phyloP scores from a whole-genome alignment of 2,113 vertebrate genomes.

The Scomber colias region DNA sequence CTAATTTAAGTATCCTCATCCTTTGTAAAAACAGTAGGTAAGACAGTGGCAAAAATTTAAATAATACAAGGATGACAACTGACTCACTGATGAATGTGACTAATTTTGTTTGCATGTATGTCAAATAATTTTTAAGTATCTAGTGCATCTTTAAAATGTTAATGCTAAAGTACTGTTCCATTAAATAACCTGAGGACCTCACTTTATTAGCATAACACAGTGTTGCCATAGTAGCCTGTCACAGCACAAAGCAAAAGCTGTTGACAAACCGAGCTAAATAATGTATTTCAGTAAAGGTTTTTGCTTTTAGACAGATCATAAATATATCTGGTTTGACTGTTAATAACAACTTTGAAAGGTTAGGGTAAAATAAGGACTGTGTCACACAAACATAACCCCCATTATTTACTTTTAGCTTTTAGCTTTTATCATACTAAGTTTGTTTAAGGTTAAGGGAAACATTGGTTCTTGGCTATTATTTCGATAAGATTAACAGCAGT shows the following conservation, averaged over 20 bases:
- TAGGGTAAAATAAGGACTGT: neutral
- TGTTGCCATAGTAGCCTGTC: conserved; percentile 33
- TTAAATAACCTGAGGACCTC: conserved; percentile 1
- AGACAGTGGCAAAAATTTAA: neutral
- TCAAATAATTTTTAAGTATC: neutral
- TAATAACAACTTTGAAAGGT: neutral
- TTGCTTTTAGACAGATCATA: neutral
- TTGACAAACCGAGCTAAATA: conserved; percentile 2
- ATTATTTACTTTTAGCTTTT: neutral
- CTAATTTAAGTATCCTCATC: neutral
- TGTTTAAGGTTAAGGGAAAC: neutral
- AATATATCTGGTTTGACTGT: neutral
- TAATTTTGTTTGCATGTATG: neutral
- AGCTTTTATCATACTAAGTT: neutral
- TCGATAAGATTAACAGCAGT: neutral
- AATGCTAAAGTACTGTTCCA: neutral
- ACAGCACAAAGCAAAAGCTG: conserved; percentile 1
- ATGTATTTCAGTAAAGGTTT: neutral
- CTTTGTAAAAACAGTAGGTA: neutral
- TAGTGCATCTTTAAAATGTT: neutral
- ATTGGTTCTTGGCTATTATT: neutral
- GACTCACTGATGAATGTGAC: neutral
- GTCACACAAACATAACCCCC: neutral
- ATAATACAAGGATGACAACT: neutral
- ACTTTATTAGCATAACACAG: conserved; percentile 2